Conservation (phyloP, 2,113 vertebrate genomes). For the Formicarius rufipectus region DNA sequence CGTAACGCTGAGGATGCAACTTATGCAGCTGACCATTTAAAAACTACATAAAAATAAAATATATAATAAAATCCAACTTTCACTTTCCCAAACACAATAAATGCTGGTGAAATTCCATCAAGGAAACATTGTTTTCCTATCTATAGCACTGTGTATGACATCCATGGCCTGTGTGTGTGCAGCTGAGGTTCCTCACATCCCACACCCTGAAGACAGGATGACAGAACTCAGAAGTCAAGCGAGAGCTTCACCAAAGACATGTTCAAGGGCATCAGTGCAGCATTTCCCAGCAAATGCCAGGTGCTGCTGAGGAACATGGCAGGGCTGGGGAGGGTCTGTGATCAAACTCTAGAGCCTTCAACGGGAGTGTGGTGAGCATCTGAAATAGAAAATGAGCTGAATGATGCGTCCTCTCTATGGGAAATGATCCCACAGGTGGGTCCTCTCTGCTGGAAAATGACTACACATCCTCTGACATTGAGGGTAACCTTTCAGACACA, state of each 20-base stretch:
- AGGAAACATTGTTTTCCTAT: background rate
- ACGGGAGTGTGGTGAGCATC: background rate
- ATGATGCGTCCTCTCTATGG: background rate
- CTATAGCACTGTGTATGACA: too few relatives aligned
- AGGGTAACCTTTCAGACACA: background rate
- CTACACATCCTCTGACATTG: background rate
- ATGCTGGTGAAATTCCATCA: background rate
- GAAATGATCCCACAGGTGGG: background rate
- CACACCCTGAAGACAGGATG: background rate
- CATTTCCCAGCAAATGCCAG: background rate
- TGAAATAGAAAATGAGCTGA: background rate
- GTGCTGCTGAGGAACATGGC: background rate
- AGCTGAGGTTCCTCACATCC: background rate
- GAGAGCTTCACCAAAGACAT: background rate
- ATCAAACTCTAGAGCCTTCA: background rate
- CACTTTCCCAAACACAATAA: background rate
- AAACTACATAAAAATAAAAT: background rate
- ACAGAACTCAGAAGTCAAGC: background rate
- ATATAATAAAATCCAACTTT: background rate
- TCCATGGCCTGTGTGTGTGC: background rate
- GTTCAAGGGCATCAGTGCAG: background rate
- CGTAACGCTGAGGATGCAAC: too few relatives aligned
- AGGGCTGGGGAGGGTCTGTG: background rate
- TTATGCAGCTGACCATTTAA: too few relatives aligned
- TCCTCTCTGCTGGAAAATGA: background rate